Conservation (phyloP, 2,113 vertebrate species). For the Trogon surrucura region DNA sequence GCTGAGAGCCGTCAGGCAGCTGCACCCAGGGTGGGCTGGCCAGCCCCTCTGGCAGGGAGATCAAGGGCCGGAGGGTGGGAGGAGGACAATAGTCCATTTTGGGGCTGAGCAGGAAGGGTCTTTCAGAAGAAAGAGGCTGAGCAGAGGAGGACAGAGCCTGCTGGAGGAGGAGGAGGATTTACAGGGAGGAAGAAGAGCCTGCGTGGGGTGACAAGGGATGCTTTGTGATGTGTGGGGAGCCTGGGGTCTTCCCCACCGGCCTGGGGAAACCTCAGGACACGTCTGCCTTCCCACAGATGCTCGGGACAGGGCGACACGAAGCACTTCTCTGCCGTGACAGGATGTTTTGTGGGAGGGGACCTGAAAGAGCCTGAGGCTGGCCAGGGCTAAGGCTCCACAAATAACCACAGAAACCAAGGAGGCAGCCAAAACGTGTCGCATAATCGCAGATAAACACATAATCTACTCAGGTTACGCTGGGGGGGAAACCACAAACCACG, state of each 20-base stretch:
- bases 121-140: background rate
- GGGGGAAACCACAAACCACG: conserved; percentile 32
- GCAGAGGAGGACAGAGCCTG: background rate
- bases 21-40: background rate
- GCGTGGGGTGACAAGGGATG: fast-evolving
- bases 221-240: background rate
- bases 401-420: conserved; percentile 37
- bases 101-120: background rate
- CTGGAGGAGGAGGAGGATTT: background rate
- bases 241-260: background rate
- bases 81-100: background rate
- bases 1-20: conserved; percentile 29
- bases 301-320: background rate
- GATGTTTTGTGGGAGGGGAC: background rate
- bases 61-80: conserved; percentile 4
- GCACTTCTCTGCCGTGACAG: background rate
- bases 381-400: background rate
- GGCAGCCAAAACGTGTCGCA: background rate
- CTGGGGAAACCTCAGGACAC: background rate
- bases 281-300: background rate
- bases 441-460: conserved; percentile 33
- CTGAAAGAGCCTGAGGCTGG: background rate
- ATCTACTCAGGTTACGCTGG: conserved; percentile 41
- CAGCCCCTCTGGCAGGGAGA: background rate
- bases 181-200: background rate